phyloP scores from a whole-genome alignment of 2,113 vertebrate genomes.

The Lagopus leucura region DNA sequence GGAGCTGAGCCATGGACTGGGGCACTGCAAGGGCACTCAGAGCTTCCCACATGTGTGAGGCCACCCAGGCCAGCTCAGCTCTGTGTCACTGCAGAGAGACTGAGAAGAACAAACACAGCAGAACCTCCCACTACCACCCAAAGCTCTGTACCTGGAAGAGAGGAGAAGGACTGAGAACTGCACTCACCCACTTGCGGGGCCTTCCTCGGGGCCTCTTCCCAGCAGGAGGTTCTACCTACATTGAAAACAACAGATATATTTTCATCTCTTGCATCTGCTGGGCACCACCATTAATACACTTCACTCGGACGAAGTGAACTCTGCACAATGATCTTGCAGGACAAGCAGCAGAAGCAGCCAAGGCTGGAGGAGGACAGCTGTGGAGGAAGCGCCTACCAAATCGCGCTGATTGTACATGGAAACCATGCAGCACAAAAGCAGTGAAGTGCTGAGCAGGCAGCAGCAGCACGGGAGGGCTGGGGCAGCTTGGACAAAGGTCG shows the following conservation, averaged over 20 bases:
- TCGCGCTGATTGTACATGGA: not conserved
- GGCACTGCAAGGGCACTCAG: not conserved
- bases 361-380: not conserved
- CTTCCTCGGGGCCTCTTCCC: constrained; percentile 65
- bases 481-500: not conserved
- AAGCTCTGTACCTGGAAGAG: not conserved
- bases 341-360: not conserved
- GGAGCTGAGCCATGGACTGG: not conserved
- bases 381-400: constrained; percentile 3
- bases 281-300: not conserved
- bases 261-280: not conserved
- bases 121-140: not conserved
- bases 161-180: not conserved
- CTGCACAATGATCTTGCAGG: not conserved
- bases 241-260: not conserved
- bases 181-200: constrained; percentile 71
- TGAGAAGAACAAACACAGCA: not conserved
- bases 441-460: not conserved
- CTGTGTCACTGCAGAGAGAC: not conserved
- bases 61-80: not conserved
- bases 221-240: constrained; percentile 36
- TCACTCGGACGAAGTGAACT: not conserved
- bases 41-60: not conserved
- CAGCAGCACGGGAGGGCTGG: not conserved
- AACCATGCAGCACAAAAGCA: not conserved